Conservation (phyloP, 1,140 invertebrate species). For the Danaus plexippus region DNA sequence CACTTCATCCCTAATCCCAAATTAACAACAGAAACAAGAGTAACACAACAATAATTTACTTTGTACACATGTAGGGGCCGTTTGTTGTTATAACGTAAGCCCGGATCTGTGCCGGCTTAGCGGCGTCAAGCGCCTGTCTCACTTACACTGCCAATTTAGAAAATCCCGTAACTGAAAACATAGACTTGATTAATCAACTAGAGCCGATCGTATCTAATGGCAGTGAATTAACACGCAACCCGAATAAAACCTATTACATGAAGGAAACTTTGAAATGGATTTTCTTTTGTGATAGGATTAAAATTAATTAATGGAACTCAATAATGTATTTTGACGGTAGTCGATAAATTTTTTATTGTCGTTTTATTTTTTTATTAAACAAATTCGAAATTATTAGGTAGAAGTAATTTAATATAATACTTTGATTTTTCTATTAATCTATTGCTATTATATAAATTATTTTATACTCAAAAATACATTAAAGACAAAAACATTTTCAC, state of each 20-base stretch:
- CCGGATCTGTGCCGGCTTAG: slow-evolving; percentile 31
- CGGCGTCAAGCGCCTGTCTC: slow-evolving; percentile 27
- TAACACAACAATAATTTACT: slow-evolving; percentile 18
- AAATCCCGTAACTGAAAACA: slow-evolving; percentile 33
- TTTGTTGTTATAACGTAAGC: slow-evolving; percentile 31
- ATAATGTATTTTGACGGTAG: background rate
- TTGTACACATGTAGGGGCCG: slow-evolving; percentile 10
- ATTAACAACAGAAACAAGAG: slow-evolving; percentile 5
- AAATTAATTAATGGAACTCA: slow-evolving; percentile 5
- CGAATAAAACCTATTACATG: slow-evolving; percentile 22
- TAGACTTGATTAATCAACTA: slow-evolving; percentile 33
- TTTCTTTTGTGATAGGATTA: slow-evolving; percentile 12
- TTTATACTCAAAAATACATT: too few relatives aligned
- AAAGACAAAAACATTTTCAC: too few relatives aligned
- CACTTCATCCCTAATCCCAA: slow-evolving; percentile 5
- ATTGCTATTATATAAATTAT: too few relatives aligned
- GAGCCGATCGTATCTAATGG: slow-evolving; percentile 29
- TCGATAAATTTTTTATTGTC: background rate
- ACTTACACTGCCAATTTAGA: slow-evolving; percentile 34
- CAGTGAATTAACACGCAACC: slow-evolving; percentile 26
- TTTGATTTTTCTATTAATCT: background rate
- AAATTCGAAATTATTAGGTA: background rate
- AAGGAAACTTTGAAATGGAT: slow-evolving; percentile 14
- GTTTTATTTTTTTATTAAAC: background rate
- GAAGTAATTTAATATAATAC: background rate